Base-by-base conservation (phyloP, 1,140 invertebrate species). In the Stegodyphus dumicola region DNA sequence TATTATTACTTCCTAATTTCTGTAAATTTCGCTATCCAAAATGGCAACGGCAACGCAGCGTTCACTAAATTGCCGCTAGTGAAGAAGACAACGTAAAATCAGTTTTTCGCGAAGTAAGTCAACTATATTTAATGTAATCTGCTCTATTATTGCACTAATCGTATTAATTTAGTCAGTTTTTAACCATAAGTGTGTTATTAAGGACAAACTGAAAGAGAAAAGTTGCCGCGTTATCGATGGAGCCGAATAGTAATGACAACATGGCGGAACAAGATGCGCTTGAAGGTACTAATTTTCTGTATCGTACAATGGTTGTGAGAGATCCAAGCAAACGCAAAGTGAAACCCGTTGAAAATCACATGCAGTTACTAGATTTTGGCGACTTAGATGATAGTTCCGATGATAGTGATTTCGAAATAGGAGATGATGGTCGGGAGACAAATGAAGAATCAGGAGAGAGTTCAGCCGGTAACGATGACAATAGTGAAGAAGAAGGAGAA, bases 331-430 rank as follows among this genome's bases (percentile, higher is more conserved):
- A 97, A 90, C 91, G 96, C 77, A 93, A 94, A 89, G 95, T 97
- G 1, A 97, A 97, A 89, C 92, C 92, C 9, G 92, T 92, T 2
- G 90, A 91, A 85, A 94, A 92, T 92, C 91, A 92, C 75, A 92
- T 95, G 84, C 84, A 95, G 56, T 92, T 96, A 49, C 90, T 96
- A 49, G 94, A 96, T 90, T 95, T 96, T 90, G 90, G 89, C 64
- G 96, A 97, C 91, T 91, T 95, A 77, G 96, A 94, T 60, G 96
- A 98, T 90, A 97, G 96, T 91, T 97, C 96, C 9, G 96, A 97
- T 90, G 97, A 99, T 90, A 97, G 96, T 88, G 97, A 99, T 91
- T 98, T 97, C 91, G 93, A 96, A 79, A 96, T 97, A 85, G 95
- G 96, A 90, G 95, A 96, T 90, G 95, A 96, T 88, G 93, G 94